Evolutionary conservation across 64 coral and sea anemone species (phyloP).

Genomic region (Porites australiensis): DNA sequence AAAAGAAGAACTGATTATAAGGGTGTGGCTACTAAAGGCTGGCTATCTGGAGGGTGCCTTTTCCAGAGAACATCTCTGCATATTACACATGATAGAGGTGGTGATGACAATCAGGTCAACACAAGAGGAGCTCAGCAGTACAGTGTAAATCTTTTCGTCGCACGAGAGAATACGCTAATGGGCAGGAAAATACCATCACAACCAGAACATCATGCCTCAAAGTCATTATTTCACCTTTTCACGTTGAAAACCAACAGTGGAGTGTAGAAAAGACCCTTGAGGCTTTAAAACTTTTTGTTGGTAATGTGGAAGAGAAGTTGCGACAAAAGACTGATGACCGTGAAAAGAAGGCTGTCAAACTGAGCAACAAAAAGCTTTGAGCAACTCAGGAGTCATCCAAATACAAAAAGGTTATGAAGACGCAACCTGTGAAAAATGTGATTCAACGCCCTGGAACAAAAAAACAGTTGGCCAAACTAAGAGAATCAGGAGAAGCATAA

Average conservation of each 20-base stretch:
- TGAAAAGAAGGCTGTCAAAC: not conserved
- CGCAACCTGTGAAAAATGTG: not conserved
- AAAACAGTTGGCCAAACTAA: not conserved
- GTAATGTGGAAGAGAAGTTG: not conserved
- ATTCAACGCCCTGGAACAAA: not conserved
- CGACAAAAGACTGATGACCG: not conserved
- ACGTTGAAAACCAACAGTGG: not conserved
- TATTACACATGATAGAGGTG: conserved; percentile 36
- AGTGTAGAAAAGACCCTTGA: not conserved
- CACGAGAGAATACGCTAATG: not conserved
- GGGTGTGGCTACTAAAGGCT: conserved; percentile 66
- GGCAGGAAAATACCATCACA: not conserved
- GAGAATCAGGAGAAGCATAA: not conserved
- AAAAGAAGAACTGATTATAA: conserved; percentile 73
- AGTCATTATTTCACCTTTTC: not conserved
- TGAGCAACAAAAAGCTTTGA: too few species aligned
- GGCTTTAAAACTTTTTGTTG: not conserved
- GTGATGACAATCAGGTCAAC: not conserved
- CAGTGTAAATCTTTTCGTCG: not conserved
- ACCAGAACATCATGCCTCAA: not conserved
- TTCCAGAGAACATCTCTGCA: conserved; percentile 52
- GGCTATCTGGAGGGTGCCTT: conserved; percentile 61
- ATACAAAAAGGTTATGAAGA: not conserved
- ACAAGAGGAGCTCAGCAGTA: not conserved
- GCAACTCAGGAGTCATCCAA: too few species aligned